phyloP scores from a whole-genome alignment of 92 coral and sea anemone species.

The Zoanthus sociatus region DNA sequence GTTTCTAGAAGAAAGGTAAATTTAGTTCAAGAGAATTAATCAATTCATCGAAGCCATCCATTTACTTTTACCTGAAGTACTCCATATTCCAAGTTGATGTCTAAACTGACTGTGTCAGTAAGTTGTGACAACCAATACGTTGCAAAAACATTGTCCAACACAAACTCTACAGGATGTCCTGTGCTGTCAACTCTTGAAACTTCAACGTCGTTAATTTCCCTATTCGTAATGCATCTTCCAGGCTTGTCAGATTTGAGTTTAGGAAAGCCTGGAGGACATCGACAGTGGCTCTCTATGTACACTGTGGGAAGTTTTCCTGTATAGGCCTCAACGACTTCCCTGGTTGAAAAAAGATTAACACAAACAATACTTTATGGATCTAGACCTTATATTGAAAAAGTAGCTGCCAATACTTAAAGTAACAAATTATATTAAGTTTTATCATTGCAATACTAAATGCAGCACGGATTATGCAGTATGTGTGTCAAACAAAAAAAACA shows the following conservation, averaged over 20 bases:
- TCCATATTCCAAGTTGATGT: slow-evolving; percentile 36
- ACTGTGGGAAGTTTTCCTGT: slow-evolving; percentile 35
- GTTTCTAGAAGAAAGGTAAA: too few species aligned
- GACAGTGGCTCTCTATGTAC: slow-evolving; percentile 30
- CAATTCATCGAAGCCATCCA: too few species aligned
- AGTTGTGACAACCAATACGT: slow-evolving; percentile 37
- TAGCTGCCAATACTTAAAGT: too few species aligned
- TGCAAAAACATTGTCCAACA: slow-evolving; percentile 34
- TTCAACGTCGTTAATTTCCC: slow-evolving; percentile 32
- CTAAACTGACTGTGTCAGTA: slow-evolving; percentile 11
- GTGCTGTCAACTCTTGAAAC: slow-evolving; percentile 3
- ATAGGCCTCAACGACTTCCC: slow-evolving; percentile 35
- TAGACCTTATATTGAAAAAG: neutral
- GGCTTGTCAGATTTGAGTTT: slow-evolving; percentile 32
- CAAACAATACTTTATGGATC: neutral
- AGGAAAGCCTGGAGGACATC: slow-evolving; percentile 36
- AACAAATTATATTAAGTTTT: too few species aligned
- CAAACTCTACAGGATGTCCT: slow-evolving; percentile 43
- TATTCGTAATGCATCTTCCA: slow-evolving; percentile 31
- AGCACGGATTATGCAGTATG: too few species aligned
- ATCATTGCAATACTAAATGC: too few species aligned
- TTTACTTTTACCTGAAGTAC: slow-evolving; percentile 46
- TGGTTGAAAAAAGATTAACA: neutral
- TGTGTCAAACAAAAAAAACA: too few species aligned
- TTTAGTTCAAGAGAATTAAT: too few species aligned